phyloP scores from a whole-genome alignment of 1,140 invertebrate genomes.

The Vanessa tameamea region DNA sequence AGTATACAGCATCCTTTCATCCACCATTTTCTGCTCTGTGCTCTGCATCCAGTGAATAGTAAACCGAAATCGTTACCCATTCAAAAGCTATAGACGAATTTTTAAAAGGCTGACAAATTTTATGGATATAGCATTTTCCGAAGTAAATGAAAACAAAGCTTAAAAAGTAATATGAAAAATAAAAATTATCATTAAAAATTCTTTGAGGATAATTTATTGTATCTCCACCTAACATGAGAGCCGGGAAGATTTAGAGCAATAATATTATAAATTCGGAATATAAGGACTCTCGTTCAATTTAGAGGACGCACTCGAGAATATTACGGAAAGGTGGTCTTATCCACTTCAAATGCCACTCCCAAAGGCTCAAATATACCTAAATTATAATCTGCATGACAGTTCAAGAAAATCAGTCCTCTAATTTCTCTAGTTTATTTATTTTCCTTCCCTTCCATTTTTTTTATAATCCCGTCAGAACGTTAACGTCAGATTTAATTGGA shows the following conservation, averaged over 20 bases:
- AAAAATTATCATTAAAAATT: constrained; percentile 36
- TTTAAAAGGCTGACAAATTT: constrained; percentile 24
- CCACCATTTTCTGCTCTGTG: constrained; percentile 35
- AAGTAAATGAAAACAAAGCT: background rate
- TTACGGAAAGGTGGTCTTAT: constrained; percentile 72
- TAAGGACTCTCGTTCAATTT: constrained; percentile 71
- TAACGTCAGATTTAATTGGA: background rate
- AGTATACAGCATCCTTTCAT: constrained; percentile 36
- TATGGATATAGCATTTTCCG: background rate
- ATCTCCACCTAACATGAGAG: constrained; percentile 54
- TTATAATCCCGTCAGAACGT: background rate
- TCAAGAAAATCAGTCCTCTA: constrained; percentile 25
- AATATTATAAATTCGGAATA: constrained; percentile 78
- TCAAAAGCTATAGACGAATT: constrained; percentile 32
- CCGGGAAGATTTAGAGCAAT: constrained; percentile 66
- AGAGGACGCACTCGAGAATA: constrained; percentile 72
- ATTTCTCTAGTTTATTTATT: constrained; percentile 9
- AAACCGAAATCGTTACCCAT: constrained; percentile 36
- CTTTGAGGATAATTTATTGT: constrained; percentile 50
- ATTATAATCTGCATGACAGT: constrained; percentile 33
- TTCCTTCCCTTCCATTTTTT: constrained; percentile 4
- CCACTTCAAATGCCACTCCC: constrained; percentile 64
- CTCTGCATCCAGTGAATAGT: constrained; percentile 30
- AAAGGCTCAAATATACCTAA: constrained; percentile 53
- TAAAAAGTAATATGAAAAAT: constrained; percentile 9